Evolutionary conservation across 2,113 vertebrate species (phyloP), one percentile per base, ranked within the genome.

Genomic region (Sinosuthora webbiana): DNA sequence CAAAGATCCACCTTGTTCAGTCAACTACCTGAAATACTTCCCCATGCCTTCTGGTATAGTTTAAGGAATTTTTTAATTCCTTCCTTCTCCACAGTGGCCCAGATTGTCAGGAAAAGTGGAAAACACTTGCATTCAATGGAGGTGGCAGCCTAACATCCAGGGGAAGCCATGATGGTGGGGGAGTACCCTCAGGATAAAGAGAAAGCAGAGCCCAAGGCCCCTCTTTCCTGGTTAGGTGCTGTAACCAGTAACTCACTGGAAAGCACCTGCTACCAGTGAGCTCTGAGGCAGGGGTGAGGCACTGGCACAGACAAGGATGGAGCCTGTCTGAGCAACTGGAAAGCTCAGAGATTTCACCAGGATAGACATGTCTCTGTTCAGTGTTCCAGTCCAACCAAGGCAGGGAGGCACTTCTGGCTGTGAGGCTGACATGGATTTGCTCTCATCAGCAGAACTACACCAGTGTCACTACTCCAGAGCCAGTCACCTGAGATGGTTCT

Each of bases 121-220:
- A 80, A 73, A 83, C 27, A 7, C 3, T 3, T 7, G 18, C 0
- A 0, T 22, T 53, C n/a, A 45, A 31, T 0, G 0, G 1, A 0
- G 6, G 33, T 47, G 49, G 23, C 41, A 82, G 45, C 47, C 52
- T 22, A 4, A 19, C 37, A 88, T 1, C 13, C 20, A 60, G 55
- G 33, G 15, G 39, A 64, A 87, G 19, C 4, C 7, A 47, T 6
- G 44, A 44, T 0, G 0, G 2, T 4, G 24, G 39, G 19, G 9
- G 3, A 33, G 8, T 23, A 41, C 22, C 10, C 39, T 53, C 25
- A 73, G 13, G 22, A 23, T 35, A 13, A 49, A 41, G 4, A 30
- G 4, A 27, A 9, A 67, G 19, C 24, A 53, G 28, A 73, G 20
- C 3, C 17, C 14, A 5, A 50, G 13, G 8, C 6, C 6, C 5